Percentiles rank a stretch among this genome's conserved stretches.
These are phyloP conservation scores for Ametastegia equiseti DNA, from an alignment of 2,888 invertebrate species.

Conservation along the genomic window DNA sequence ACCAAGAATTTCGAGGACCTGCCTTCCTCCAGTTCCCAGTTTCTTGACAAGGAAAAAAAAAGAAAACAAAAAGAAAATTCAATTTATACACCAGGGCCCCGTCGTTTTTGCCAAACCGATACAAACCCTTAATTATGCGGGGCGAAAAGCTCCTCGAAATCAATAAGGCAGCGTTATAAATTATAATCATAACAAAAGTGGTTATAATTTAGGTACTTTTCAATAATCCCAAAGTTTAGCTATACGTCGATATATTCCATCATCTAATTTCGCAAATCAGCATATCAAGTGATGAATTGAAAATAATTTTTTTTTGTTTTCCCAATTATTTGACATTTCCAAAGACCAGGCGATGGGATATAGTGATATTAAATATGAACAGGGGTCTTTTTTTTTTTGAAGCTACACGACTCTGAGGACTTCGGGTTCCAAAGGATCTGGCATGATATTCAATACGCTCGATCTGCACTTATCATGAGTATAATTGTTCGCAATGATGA, in stretches of 20 bases:
- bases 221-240: not conserved
- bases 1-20: not conserved
- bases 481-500: conserved; percentile 11
- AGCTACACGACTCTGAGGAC: not conserved
- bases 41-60: no score
- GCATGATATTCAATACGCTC: not conserved
- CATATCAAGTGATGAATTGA: not conserved
- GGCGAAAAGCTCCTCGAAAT: not conserved
- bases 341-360: not conserved
- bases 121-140: not conserved
- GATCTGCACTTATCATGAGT: not conserved
- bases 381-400: not conserved
- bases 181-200: not conserved
- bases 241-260: not conserved
- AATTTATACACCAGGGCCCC: not conserved
- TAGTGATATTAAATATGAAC: not conserved
- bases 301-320: not conserved
- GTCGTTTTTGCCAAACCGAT: not conserved
- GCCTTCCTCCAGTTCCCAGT: not conserved
- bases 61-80: no score
- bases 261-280: no score
- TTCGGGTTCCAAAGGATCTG: not conserved
- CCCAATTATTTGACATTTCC: not conserved
- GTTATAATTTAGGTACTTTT: not conserved
- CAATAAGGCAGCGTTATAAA: not conserved